Percentiles rank a stretch among this genome's conserved stretches.
phyloP scores from a whole-genome alignment of 92 coral and sea anemone species.

The Phymanthus crucifer region DNA sequence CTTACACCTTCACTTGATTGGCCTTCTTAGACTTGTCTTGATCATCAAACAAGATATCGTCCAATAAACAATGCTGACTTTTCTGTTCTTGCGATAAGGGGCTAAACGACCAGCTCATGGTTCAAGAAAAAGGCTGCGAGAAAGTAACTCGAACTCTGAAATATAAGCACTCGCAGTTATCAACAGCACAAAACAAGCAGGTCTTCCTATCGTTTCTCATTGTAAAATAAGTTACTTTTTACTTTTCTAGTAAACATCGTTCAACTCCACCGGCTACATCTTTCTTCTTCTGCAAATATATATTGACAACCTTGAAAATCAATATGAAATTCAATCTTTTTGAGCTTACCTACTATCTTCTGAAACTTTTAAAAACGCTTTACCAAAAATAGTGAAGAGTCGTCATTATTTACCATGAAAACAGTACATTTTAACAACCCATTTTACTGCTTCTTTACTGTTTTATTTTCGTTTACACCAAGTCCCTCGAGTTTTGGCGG shows the following conservation, averaged over 20 bases:
- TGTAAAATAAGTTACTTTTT: too few species aligned
- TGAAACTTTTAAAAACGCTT: not conserved
- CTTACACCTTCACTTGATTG: slow-evolving; percentile 30
- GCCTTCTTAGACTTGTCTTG: slow-evolving; percentile 11
- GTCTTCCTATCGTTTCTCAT: too few species aligned
- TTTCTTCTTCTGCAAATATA: too few species aligned
- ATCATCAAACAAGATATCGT: slow-evolving; percentile 8
- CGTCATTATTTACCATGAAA: not conserved
- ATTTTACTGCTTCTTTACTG: not conserved
- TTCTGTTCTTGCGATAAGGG: slow-evolving; percentile 12
- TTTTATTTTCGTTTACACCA: not conserved
- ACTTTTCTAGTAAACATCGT: too few species aligned
- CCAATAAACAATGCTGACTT: not conserved
- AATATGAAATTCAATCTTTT: not conserved
- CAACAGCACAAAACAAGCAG: too few species aligned
- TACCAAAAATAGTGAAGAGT: not conserved
- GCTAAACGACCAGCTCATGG: slow-evolving; percentile 18
- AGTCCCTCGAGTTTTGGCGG: not conserved
- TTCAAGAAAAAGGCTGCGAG: slow-evolving; percentile 4
- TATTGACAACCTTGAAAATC: not conserved
- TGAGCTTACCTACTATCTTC: not conserved
- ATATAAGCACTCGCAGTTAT: too few species aligned
- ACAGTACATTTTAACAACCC: not conserved
- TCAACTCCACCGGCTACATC: too few species aligned
- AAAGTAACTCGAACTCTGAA: not conserved